These are phyloP conservation scores for Tylochromis polylepis DNA, from an alignment of 2,113 vertebrate species.

Conservation along the genomic window DNA sequence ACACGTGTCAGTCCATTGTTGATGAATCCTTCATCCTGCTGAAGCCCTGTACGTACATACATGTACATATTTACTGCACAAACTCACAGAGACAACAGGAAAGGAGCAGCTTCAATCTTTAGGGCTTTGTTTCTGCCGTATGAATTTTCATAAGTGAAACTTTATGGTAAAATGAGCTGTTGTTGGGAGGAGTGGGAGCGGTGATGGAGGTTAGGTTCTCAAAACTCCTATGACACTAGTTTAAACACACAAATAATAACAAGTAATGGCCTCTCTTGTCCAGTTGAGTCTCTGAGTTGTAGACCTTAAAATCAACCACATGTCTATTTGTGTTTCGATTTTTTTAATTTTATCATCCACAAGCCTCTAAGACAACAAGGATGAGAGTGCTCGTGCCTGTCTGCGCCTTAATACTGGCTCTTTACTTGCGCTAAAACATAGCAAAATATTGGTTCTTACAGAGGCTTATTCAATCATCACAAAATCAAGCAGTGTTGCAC, in stretches of 20 bases:
- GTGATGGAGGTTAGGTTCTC: constrained; percentile 11
- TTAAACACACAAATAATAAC: background rate
- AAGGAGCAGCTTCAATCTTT: constrained; percentile 31
- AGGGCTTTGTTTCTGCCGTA: constrained; percentile 43
- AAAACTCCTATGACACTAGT: background rate
- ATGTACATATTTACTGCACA: background rate
- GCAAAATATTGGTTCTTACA: background rate
- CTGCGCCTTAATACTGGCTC: background rate
- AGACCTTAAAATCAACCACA: background rate
- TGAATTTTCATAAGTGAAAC: constrained; percentile 60
- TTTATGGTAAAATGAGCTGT: constrained; percentile 44
- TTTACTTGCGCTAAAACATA: background rate
- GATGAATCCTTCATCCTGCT: constrained; percentile 17
- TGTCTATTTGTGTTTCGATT: background rate
- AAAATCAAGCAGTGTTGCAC: background rate
- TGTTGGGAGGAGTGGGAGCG: background rate
- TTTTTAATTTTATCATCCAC: background rate
- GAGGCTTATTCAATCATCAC: background rate
- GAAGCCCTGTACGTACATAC: background rate
- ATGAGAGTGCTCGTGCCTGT: background rate
- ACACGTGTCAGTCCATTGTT: constrained; percentile 14
- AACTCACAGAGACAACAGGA: constrained; percentile 8
- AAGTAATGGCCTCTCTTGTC: constrained; percentile 25
- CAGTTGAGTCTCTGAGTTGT: background rate
- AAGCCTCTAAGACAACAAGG: background rate